Evolutionary conservation across 2,797 vertebrate species (phyloP), one percentile per base, ranked within the genome.

Genomic region (Poecilia velifera): DNA sequence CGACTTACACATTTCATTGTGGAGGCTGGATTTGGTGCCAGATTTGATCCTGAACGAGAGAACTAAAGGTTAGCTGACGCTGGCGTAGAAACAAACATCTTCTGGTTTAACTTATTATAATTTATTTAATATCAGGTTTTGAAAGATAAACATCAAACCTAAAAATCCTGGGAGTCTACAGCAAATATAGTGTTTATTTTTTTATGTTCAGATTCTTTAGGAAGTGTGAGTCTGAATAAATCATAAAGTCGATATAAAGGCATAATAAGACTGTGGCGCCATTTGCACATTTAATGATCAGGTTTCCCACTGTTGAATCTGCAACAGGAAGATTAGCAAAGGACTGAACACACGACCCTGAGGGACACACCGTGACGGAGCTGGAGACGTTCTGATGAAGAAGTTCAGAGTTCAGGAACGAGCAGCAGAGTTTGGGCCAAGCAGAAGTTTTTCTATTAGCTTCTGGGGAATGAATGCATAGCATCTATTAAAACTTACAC

Each of bases 1-100:
- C 7, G 76, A 71, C 72, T 76, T 70, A 80, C 39, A 74, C n/a
- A 22, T 79, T 70, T 46, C 49, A 47, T 51, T 81, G 55, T 79
- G 1, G 6, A 45, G 59, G 36, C 34, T 10, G 8, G 36, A 20
- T 66, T 20, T 66, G 62, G 18, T 39, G 34, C 31, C 62, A 39
- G 34, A 39, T 22, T 66, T 66, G 7, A 9, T 18, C 6, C 57
- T 18, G 6, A 8, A 3, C 2, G 31, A 64, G 31, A 64, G 62
- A 66, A 22, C 34, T 34, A 10, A 16, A 20, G 3, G 7, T 20
- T 39, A 64, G 62, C 31, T 39, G 31, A 6, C 36, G 22, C 10
- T 25, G 39, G 13, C 2, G 14, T 25, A 43, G 66, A 70, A 43
- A 12, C 2, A 70, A 14, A 5, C 25, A 14, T 43, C 22, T 70